Evolutionary conservation across 2,797 vertebrate genomes (phyloP), one percentile per base, ranked within the genome.

Genomic region (Molothrus ater): DNA sequence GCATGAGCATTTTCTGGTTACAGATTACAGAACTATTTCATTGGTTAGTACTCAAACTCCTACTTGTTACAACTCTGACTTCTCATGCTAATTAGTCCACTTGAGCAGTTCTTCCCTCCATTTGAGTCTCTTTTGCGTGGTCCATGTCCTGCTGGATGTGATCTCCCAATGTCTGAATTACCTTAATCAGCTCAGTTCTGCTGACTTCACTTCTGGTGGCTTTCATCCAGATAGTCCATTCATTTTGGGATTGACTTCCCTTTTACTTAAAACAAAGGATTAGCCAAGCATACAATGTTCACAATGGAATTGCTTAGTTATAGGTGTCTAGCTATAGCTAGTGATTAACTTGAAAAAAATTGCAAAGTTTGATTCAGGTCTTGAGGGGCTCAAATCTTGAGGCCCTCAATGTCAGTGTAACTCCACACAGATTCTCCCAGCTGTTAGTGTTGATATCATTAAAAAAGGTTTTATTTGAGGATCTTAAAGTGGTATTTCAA

Each of bases 71-170:
- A 19, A 21, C n/a, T 45, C 16, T 51, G 11, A 32, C 11, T 42
- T 81, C 63, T 31, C 40, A 19, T 40, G 13, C 9, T 32, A 47
- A 10, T 61, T 25, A 75, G 5, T 32, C 16, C 11, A 12, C 32
- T 20, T 20, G 13, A 48, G 7, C 6, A 56, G 13, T 20, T 75
- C 24, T 82, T 50, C 36, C 13, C 18, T 43, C 36, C 8, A 6
- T 43, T 51, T 70, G 42, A 70, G 19, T 57, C 32, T 50, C 11
- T 64, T 45, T 16, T 57, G 36, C 17, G 11, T 17, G 8, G 20
- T 57, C 20, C 43, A 0, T n/a, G 9, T 45, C 19, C 15, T n/a
- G 24, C 38, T 31, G 17, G 28, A 57, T 0, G 0, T 36, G 28
- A 43, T 43, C 14, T 45, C 17, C 28, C 36, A 70, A 1, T 45